Evolutionary conservation across 2,888 invertebrate genomes (phyloP).

Genomic region (Tethea ocularis): DNA sequence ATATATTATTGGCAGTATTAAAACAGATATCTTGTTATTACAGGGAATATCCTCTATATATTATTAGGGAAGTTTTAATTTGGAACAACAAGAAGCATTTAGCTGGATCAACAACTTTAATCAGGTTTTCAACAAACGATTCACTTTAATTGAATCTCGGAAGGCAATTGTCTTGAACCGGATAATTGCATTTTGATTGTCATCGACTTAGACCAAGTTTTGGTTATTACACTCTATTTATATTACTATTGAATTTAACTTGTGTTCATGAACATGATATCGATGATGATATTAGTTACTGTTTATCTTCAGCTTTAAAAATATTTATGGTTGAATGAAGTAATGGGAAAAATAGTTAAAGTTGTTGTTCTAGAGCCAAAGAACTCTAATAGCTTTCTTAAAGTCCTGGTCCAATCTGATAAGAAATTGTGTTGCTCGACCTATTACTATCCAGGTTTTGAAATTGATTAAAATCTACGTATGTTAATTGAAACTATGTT

Average conservation of each 20-base stretch:
- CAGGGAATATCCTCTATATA: slow-evolving; percentile 29
- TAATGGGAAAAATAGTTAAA: too few relatives aligned
- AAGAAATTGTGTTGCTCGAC: too few relatives aligned
- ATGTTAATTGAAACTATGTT: too few relatives aligned
- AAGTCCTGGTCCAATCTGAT: too few relatives aligned
- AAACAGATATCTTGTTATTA: slow-evolving; percentile 8
- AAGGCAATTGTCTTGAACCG: slow-evolving; percentile 38
- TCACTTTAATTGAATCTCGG: slow-evolving; percentile 53
- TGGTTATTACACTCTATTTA: neutral
- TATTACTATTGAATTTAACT: neutral
- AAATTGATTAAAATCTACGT: too few relatives aligned
- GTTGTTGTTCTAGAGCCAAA: too few relatives aligned
- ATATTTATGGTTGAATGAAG: too few relatives aligned
- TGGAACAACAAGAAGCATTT: slow-evolving; percentile 35
- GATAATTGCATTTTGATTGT: slow-evolving; percentile 17
- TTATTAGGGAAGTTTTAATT: slow-evolving; percentile 39
- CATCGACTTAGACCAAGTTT: slow-evolving; percentile 4
- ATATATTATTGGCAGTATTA: neutral
- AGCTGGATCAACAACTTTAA: slow-evolving; percentile 49
- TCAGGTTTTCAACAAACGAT: slow-evolving; percentile 48
- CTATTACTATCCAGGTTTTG: too few relatives aligned
- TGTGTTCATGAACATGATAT: neutral
- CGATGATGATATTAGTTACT: neutral
- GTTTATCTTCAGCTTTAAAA: too few relatives aligned
- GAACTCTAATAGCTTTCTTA: too few relatives aligned